A percentile compares a stretch with the other conserved stretches of the same genome.
These are phyloP conservation scores for Macaria liturata DNA, from an alignment of 2,888 invertebrate genomes.

Conservation along the genomic window DNA sequence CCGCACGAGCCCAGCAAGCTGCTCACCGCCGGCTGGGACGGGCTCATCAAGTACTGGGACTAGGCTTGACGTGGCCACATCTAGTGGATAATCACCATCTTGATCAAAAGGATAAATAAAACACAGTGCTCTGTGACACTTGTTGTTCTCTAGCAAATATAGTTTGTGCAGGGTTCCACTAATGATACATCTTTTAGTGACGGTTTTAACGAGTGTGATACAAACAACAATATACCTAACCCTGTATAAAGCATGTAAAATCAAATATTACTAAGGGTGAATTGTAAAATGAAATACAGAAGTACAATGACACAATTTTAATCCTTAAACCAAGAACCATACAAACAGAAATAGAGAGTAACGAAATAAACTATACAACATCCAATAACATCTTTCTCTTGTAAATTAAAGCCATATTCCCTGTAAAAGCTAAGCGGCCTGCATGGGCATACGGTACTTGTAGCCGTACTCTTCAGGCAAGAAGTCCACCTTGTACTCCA, in stretches of 20 bases:
- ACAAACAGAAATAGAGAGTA: conserved; percentile 45
- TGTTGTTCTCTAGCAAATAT: too few species aligned
- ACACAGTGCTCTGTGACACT: too few species aligned
- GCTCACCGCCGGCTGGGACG: conserved; percentile 99
- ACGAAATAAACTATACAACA: conserved; percentile 60
- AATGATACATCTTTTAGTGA: too few species aligned
- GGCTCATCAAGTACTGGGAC: conserved; percentile 99
- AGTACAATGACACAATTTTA: conserved; percentile 53
- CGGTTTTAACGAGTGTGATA: too few species aligned
- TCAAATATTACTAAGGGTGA: too few species aligned
- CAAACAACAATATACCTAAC: too few species aligned
- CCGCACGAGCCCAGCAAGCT: conserved; percentile 99
- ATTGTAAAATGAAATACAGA: conserved; percentile 45
- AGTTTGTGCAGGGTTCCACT: too few species aligned
- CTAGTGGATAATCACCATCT: too few species aligned
- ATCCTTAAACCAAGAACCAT: conserved; percentile 61
- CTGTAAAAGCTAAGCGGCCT: conserved; percentile 56
- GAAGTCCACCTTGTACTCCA: conserved; percentile 74
- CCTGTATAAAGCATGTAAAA: too few species aligned
- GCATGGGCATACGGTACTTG: conserved; percentile 59
- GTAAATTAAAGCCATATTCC: conserved; percentile 38
- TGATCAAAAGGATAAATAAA: too few species aligned
- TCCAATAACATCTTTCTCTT: conserved; percentile 46
- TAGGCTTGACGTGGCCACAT: conserved; percentile 58
- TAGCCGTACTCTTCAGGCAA: conserved; percentile 61